Evolutionary conservation across 2,888 invertebrate genomes (phyloP).

Genomic region (Pristionchus mayeri): DNA sequence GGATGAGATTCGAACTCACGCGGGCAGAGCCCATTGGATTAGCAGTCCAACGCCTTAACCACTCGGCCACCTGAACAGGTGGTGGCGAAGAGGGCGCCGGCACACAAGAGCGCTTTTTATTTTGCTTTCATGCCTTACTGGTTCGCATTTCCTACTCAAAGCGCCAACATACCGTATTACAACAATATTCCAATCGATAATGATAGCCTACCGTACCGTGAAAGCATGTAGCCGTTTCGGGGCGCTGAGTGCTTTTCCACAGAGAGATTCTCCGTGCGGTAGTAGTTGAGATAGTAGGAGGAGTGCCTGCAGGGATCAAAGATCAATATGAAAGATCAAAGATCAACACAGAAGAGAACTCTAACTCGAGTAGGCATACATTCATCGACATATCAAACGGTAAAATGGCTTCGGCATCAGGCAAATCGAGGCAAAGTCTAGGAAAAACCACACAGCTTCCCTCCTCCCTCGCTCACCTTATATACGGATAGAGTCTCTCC

Average conservation of each 20-base stretch:
- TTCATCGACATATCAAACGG: neutral
- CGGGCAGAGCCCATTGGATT: slow-evolving; percentile 72
- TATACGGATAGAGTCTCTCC: slow-evolving; percentile 31
- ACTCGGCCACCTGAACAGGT: slow-evolving; percentile 73
- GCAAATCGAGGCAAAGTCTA: neutral
- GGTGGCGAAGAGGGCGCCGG: neutral
- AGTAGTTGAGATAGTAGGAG: slow-evolving; percentile 28
- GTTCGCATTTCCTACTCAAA: neutral
- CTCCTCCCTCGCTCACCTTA: slow-evolving; percentile 14
- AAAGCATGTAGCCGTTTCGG: slow-evolving; percentile 35
- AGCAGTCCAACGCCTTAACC: slow-evolving; percentile 76
- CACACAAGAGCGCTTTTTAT: neutral
- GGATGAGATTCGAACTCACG: slow-evolving; percentile 60
- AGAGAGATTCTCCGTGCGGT: slow-evolving; percentile 18
- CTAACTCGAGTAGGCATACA: neutral
- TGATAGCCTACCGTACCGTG: neutral
- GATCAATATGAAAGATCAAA: neutral
- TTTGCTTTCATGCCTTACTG: neutral
- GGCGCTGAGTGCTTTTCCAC: slow-evolving; percentile 37
- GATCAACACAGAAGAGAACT: neutral
- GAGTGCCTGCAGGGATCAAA: neutral
- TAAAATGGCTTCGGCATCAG: no score
- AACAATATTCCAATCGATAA: no score
- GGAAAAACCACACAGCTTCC: no score
- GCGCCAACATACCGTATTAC: neutral